phyloP scores from a whole-genome alignment of 2,888 invertebrate genomes.

The Eupsilia transversa region DNA sequence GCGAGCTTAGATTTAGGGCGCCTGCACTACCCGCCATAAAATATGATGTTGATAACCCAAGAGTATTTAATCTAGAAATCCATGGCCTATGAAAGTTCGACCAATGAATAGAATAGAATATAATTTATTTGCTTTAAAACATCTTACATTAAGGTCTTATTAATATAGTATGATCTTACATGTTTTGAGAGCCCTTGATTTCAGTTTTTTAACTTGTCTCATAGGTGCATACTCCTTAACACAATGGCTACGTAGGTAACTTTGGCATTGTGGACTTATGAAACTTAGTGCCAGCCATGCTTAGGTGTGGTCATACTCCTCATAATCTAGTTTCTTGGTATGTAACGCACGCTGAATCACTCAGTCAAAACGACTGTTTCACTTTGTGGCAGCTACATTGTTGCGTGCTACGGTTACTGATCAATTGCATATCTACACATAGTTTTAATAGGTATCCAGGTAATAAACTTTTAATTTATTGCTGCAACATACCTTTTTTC shows the following conservation, averaged over 20 bases:
- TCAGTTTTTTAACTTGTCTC: not conserved
- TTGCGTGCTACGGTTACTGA: conserved; percentile 35
- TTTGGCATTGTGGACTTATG: not conserved
- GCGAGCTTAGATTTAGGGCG: not conserved
- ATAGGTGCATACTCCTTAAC: not conserved
- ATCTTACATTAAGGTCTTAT: too few species aligned
- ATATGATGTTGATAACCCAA: not conserved
- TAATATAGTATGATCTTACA: too few species aligned
- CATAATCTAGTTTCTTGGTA: conserved; percentile 36
- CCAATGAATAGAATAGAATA: too few species aligned
- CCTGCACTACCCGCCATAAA: not conserved
- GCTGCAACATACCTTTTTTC: conserved; percentile 81
- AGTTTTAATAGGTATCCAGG: not conserved
- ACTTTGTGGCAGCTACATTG: conserved; percentile 30
- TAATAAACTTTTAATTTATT: not conserved
- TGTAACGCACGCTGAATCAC: conserved; percentile 47
- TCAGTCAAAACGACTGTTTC: conserved; percentile 55
- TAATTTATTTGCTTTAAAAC: too few species aligned
- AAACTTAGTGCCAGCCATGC: not conserved
- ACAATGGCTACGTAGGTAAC: not conserved
- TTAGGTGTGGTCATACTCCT: conserved; percentile 4
- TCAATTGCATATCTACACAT: conserved; percentile 42
- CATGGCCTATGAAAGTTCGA: not conserved
- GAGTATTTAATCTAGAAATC: not conserved
- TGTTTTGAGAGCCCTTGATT: not conserved